Evolutionary conservation across 2,888 invertebrate species (phyloP).

Genomic region (Perdita meconis): DNA sequence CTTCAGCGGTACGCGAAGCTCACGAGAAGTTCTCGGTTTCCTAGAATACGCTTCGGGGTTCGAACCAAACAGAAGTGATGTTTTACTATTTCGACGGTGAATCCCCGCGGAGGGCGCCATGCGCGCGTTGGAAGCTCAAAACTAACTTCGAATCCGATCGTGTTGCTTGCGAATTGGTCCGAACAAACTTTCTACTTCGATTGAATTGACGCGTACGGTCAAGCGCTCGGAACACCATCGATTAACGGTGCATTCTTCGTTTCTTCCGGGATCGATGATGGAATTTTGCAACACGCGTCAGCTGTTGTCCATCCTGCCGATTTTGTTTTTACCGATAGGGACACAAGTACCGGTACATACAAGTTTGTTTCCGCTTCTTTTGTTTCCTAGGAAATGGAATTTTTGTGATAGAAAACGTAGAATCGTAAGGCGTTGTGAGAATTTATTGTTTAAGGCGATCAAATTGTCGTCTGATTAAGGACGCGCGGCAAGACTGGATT

Average conservation of each 20-base stretch:
- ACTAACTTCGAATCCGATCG: too few species aligned
- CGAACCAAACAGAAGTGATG: too few species aligned
- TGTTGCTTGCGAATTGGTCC: too few species aligned
- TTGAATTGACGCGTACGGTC: background rate
- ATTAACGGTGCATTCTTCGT: constrained; percentile 24
- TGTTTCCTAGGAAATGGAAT: constrained; percentile 15
- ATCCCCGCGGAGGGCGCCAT: background rate
- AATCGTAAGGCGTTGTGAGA: constrained; percentile 38
- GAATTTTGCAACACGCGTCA: background rate
- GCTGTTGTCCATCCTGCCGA: background rate
- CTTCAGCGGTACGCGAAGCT: constrained; percentile 17
- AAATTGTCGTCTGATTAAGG: constrained; percentile 38
- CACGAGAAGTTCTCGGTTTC: constrained; percentile 11
- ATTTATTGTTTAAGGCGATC: constrained; percentile 42
- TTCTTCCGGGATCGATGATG: constrained; percentile 4
- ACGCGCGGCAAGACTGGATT: constrained; percentile 6
- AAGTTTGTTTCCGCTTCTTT: constrained; percentile 4
- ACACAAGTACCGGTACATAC: background rate
- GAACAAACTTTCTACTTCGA: background rate
- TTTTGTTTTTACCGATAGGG: background rate
- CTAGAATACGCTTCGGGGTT: too few species aligned
- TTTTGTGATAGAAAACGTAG: constrained; percentile 54
- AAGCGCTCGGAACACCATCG: constrained; percentile 13
- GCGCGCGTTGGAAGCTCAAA: too few species aligned
- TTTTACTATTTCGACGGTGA: background rate